Percentiles rank a stretch among this genome's conserved stretches.
Conservation (phyloP, 1,140 invertebrate genomes). For the Chelonus insularis region DNA sequence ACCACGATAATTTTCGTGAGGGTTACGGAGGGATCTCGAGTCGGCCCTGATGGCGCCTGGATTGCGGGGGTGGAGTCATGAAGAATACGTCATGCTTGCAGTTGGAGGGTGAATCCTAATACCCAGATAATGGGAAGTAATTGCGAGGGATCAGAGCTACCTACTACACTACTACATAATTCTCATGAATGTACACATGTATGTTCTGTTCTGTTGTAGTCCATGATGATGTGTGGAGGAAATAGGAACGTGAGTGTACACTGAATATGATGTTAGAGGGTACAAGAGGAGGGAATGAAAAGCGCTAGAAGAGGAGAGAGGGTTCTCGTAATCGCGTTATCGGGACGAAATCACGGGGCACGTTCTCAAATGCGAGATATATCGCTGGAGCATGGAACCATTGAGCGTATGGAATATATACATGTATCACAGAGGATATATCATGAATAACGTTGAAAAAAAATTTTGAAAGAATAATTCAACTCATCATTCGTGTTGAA, state of each 20-base stretch:
- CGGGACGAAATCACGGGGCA: conserved; percentile 53
- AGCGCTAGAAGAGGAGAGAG: conserved; percentile 26
- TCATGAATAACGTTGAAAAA: conserved; percentile 24
- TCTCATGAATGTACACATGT: neutral
- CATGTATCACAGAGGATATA: conserved; percentile 17
- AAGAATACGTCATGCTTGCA: conserved; percentile 50
- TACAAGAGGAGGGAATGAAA: conserved; percentile 28
- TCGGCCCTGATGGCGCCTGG: neutral
- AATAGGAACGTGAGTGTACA: conserved; percentile 20
- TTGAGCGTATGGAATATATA: neutral
- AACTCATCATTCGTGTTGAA: conserved; percentile 6
- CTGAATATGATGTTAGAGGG: neutral
- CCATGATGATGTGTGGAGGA: neutral
- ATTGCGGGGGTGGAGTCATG: conserved; percentile 40
- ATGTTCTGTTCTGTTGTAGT: neutral
- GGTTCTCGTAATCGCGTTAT: conserved; percentile 50
- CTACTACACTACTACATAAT: conserved; percentile 30
- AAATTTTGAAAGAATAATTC: conserved; percentile 17
- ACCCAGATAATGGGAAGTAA: conserved; percentile 62
- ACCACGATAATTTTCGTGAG: neutral
- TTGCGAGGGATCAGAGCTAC: conserved; percentile 58
- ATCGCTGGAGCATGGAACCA: conserved; percentile 1
- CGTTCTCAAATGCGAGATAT: conserved; percentile 52
- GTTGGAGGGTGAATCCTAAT: conserved; percentile 57
- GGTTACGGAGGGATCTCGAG: neutral